Evolutionary conservation across 1,140 invertebrate species (phyloP).

Genomic region (Mesaphorura yosii): DNA sequence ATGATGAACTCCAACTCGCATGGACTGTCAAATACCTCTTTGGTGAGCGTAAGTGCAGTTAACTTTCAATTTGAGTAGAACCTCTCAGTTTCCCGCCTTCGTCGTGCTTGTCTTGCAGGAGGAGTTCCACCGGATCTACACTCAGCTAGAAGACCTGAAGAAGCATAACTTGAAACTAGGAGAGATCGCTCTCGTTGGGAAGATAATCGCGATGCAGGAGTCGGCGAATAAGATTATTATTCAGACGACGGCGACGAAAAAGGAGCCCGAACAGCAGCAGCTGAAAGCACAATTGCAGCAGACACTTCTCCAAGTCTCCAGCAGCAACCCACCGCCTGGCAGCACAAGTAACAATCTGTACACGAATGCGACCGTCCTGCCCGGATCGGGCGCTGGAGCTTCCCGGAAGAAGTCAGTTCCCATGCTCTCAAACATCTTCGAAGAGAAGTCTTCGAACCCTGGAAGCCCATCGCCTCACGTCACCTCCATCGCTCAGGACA

Average conservation of each 20-base stretch:
- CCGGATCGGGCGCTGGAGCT: too few species aligned
- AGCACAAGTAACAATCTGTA: too few species aligned
- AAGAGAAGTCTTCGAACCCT: conserved; percentile 15
- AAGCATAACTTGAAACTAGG: conserved; percentile 62
- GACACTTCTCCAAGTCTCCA: background rate
- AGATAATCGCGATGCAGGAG: conserved; percentile 42
- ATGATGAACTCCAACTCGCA: too few species aligned
- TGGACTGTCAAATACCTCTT: too few species aligned
- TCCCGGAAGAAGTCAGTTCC: conserved; percentile 15
- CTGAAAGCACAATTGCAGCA: background rate
- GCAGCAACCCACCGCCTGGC: background rate
- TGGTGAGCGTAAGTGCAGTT: too few species aligned
- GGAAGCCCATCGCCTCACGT: background rate
- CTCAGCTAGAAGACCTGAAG: conserved; percentile 62
- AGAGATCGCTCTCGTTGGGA: conserved; percentile 55
- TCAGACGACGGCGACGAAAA: background rate
- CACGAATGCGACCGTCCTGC: too few species aligned
- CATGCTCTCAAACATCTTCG: conserved; percentile 18
- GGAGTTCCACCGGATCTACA: conserved; percentile 66
- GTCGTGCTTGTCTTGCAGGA: conserved; percentile 48
- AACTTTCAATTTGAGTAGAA: too few species aligned
- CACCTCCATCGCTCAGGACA: too few species aligned
- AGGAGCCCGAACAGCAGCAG: conserved; percentile 1
- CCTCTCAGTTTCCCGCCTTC: too few species aligned
- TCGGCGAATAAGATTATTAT: conserved; percentile 27